These are phyloP conservation scores for Pollicipes pollicipes DNA, from an alignment of 1,140 invertebrate genomes.

Conservation along the genomic window DNA sequence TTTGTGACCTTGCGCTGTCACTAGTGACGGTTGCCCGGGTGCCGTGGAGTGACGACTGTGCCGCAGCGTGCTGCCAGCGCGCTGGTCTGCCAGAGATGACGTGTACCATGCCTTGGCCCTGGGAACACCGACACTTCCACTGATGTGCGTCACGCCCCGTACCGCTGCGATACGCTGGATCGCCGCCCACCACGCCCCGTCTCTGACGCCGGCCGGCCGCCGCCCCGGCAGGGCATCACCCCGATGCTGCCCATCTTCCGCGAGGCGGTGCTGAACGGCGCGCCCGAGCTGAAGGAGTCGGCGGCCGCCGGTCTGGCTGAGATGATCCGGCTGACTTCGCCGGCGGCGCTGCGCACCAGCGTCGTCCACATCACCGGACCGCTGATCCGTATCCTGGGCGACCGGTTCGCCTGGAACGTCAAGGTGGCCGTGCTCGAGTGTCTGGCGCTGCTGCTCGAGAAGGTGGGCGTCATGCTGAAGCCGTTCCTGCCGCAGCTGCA, in stretches of 20 bases:
- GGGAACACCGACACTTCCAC: no score
- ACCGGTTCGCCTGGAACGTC: constrained; percentile 78
- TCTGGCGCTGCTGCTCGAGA: constrained; percentile 70
- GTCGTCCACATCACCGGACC: constrained; percentile 95
- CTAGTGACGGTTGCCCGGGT: no score
- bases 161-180: no score
- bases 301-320: constrained; percentile 86
- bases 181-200: no score
- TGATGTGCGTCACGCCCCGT: no score
- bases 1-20: no score
- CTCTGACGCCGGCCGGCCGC: no score
- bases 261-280: constrained; percentile 85
- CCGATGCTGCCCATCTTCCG: constrained; percentile 86
- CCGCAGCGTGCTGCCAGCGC: no score
- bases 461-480: constrained; percentile 81
- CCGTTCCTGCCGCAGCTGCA: constrained; percentile 96
- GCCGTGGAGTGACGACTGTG: no score
- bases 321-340: constrained; percentile 68
- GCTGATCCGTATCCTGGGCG: constrained; percentile 88
- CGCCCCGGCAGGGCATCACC: constrained; percentile 49
- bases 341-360: constrained; percentile 73
- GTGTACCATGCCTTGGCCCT: no score
- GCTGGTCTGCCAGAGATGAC: no score
- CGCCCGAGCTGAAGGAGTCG: constrained; percentile 84
- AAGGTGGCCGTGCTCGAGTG: constrained; percentile 93